A percentile compares a stretch with the other conserved stretches of the same genome.
Evolutionary conservation across 1,140 invertebrate species (phyloP).

Genomic region (Aricia agestis): DNA sequence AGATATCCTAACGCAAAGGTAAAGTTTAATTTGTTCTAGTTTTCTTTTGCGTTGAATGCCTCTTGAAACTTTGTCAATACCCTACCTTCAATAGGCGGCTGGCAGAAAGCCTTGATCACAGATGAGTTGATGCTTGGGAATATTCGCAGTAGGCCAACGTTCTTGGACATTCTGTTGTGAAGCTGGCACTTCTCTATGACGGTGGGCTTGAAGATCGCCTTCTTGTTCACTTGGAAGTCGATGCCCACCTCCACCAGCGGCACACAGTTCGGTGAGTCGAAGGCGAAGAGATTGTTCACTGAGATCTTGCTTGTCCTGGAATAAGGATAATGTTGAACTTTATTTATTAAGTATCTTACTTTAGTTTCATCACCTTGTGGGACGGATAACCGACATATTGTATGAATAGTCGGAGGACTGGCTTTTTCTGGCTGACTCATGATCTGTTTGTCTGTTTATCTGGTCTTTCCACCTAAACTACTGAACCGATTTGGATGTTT

Average conservation of each 20-base stretch:
- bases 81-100: constrained; percentile 90
- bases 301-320: constrained; percentile 87
- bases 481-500: too few relatives aligned
- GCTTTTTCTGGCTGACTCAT: too few relatives aligned
- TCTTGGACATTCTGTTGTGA: constrained; percentile 85
- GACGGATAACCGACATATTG: too few relatives aligned
- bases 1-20: too few relatives aligned
- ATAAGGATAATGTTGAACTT: constrained; percentile 8
- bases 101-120: constrained; percentile 87
- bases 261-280: constrained; percentile 91
- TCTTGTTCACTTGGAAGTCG: constrained; percentile 86
- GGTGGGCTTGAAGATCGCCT: constrained; percentile 84
- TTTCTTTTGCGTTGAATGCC: too few relatives aligned
- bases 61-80: too few relatives aligned
- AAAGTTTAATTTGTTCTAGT: too few relatives aligned
- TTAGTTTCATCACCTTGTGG: too few relatives aligned
- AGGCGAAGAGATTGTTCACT: constrained; percentile 89
- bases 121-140: constrained; percentile 93
- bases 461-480: too few relatives aligned
- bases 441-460: too few relatives aligned
- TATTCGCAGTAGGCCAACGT: constrained; percentile 90
- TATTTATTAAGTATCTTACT: too few relatives aligned
- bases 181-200: constrained; percentile 87
- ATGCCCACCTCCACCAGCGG: constrained; percentile 91
- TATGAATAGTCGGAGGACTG: too few relatives aligned